Percentiles rank a stretch among this genome's conserved stretches.
phyloP scores from a whole-genome alignment of 2,888 invertebrate genomes.

The Drosophila paracracens region DNA sequence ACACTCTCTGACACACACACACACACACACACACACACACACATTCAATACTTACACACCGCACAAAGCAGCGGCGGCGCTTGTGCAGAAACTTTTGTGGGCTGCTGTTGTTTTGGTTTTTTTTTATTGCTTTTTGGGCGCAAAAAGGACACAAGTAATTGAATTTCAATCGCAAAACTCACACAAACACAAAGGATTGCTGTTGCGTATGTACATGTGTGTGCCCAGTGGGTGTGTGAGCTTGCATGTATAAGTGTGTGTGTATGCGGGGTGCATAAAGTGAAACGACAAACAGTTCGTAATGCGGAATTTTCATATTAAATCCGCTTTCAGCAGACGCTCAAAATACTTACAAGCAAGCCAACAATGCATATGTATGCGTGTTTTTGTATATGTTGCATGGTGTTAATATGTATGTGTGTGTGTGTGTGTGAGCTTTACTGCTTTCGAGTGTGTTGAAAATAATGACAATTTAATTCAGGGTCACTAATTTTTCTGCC shows the following conservation, averaged over 20 bases:
- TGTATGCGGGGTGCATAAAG: constrained; percentile 56
- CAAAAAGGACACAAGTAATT: constrained; percentile 81
- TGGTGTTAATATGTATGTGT: constrained; percentile 9
- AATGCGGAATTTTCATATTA: constrained; percentile 82
- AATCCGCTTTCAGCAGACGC: constrained; percentile 72
- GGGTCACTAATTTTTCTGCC: constrained; percentile 82
- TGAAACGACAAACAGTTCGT: constrained; percentile 76
- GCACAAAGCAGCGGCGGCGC: constrained; percentile 20
- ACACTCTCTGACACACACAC: constrained; percentile 9
- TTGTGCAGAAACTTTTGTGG: constrained; percentile 58
- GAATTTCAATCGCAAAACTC: constrained; percentile 77
- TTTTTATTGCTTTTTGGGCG: constrained; percentile 50
- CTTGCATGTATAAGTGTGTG: not conserved
- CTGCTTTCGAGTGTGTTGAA: constrained; percentile 77
- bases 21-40: constrained; percentile 2
- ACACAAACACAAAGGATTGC: constrained; percentile 48
- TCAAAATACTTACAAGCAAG: constrained; percentile 43
- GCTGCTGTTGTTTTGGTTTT: constrained; percentile 45
- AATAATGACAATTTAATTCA: constrained; percentile 82
- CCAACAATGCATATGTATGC: constrained; percentile 11
- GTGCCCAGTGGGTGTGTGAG: constrained; percentile 7
- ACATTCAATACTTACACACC: constrained; percentile 16
- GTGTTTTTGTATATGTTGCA: constrained; percentile 2
- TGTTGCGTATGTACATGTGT: constrained; percentile 34
- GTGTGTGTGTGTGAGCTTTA: constrained; percentile 42